A percentile compares a stretch with the other conserved stretches of the same genome.
Conservation (phyloP, 1,140 invertebrate species). For the Diabrotica virgifera region DNA sequence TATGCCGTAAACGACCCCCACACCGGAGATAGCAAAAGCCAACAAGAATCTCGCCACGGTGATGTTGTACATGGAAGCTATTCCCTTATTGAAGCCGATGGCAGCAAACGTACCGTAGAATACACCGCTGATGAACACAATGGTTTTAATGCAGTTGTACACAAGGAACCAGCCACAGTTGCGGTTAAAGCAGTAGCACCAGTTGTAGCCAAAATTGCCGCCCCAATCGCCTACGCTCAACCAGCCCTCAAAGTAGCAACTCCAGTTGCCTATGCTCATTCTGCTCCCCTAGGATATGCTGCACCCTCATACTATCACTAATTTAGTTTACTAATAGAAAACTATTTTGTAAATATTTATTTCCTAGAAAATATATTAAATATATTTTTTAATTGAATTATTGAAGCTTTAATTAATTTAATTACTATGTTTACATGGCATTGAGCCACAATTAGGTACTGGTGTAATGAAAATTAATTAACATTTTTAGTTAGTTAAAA, state of each 20-base stretch:
- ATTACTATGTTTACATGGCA: too few species aligned
- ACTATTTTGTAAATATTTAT: too few species aligned
- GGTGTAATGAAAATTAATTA: too few species aligned
- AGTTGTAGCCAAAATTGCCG: slow-evolving; percentile 22
- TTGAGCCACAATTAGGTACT: too few species aligned
- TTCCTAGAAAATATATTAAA: too few species aligned
- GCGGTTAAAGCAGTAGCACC: slow-evolving; percentile 15
- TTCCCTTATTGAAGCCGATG: slow-evolving; percentile 53
- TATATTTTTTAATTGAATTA: too few species aligned
- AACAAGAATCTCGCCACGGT: slow-evolving; percentile 36
- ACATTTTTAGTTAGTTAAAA: too few species aligned
- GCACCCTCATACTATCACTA: slow-evolving; percentile 12
- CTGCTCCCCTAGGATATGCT: slow-evolving; percentile 4
- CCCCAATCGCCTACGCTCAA: slow-evolving; percentile 3
- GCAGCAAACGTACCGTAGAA: slow-evolving; percentile 53
- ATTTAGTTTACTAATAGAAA: not conserved
- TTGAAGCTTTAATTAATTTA: too few species aligned
- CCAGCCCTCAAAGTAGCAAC: slow-evolving; percentile 1
- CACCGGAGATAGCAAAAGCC: slow-evolving; percentile 45
- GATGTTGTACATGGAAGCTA: slow-evolving; percentile 34
- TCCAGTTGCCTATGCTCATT: slow-evolving; percentile 9
- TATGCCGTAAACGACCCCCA: slow-evolving; percentile 49
- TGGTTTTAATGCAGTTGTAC: slow-evolving; percentile 37
- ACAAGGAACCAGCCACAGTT: slow-evolving; percentile 23
- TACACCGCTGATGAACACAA: slow-evolving; percentile 56